Evolutionary conservation across 2,113 vertebrate species (phyloP), one percentile per base, ranked within the genome.

Genomic region (Syngnathoides biaculeatus): DNA sequence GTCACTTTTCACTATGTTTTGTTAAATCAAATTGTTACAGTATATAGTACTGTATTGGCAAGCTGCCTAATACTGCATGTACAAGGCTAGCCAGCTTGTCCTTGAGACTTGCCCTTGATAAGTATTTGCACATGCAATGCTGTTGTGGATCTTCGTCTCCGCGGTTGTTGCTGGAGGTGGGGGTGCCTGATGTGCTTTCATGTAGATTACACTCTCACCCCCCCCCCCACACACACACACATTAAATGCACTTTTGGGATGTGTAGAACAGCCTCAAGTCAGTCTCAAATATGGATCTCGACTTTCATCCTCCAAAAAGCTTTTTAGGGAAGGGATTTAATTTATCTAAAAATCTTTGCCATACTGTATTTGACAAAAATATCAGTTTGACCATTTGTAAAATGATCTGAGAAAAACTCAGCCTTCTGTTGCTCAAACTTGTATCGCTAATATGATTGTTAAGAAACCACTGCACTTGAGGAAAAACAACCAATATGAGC

Each of bases 151-250:
- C 84, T 85, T 87, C 88, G 79, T 74, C 80, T 87, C 85, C 89
- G 89, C 87, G 87, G 89, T 81, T 78, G 80, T 83, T 87, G 85
- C 83, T 84, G 83, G 83, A 81, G 61, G 74, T 82, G 64, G 70
- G 15, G 77, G 60, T 79, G 84, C 80, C 81, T 85, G 80, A 87
- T 84, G 74, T 81, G 67, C 83, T 74, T 71, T 68, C 65, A 88
- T 84, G 66, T 86, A 76, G 86, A 79, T 83, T 80, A 17, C 63
- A 62, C 72, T 62, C 67, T 69, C 75, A 61, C 30, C 6, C 30
- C 6, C 30, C 6, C 30, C 6, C 30, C 6, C 61, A 84, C 57
- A 57, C 67, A 45, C 74, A 17, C 63, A 62, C 72, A 65, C 67
- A 69, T 20, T 30, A 30, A 55, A 26, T 26, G 24, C 55, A 62